These are phyloP conservation scores for Clarias gariepinus DNA, from an alignment of 2,113 vertebrate species.

Conservation along the genomic window DNA sequence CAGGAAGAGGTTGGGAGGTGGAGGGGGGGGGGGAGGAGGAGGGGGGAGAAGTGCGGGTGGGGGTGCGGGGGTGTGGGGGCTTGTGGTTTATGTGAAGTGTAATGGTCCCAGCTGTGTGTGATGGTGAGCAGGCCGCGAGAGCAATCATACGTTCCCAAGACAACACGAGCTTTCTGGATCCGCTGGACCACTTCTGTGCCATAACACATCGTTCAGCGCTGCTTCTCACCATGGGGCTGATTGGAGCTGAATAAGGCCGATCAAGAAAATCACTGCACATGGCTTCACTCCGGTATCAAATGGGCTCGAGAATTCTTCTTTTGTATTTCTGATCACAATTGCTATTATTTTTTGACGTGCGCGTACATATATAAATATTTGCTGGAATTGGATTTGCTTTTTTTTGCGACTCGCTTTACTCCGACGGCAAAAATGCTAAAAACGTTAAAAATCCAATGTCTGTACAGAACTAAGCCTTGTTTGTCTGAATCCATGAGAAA, in stretches of 20 bases:
- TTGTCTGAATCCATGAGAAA: neutral
- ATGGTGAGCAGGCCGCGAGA: slow-evolving; percentile 28
- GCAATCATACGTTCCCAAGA: slow-evolving; percentile 27
- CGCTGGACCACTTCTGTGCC: slow-evolving; percentile 14
- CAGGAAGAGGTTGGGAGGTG: neutral
- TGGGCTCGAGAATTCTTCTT: neutral
- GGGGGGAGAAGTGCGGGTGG: neutral
- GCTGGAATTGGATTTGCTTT: neutral
- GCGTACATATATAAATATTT: neutral
- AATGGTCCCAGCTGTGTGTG: slow-evolving; percentile 44
- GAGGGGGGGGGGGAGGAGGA: neutral
- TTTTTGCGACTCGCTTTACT: neutral
- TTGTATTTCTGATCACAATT: neutral
- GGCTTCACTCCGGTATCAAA: neutral
- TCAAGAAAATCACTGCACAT: slow-evolving; percentile 13
- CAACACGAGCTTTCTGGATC: slow-evolving; percentile 43
- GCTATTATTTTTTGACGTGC: neutral
- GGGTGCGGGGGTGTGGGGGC: neutral
- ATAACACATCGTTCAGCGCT: slow-evolving; percentile 7
- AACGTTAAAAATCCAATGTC: neutral
- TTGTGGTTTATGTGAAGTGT: slow-evolving; percentile 31
- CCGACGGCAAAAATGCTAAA: neutral
- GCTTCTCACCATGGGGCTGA: neutral
- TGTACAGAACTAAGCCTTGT: neutral
- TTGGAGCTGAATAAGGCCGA: slow-evolving; percentile 5